Conservation (phyloP, 2,888 invertebrate genomes). For the Diplazon laetatorius region DNA sequence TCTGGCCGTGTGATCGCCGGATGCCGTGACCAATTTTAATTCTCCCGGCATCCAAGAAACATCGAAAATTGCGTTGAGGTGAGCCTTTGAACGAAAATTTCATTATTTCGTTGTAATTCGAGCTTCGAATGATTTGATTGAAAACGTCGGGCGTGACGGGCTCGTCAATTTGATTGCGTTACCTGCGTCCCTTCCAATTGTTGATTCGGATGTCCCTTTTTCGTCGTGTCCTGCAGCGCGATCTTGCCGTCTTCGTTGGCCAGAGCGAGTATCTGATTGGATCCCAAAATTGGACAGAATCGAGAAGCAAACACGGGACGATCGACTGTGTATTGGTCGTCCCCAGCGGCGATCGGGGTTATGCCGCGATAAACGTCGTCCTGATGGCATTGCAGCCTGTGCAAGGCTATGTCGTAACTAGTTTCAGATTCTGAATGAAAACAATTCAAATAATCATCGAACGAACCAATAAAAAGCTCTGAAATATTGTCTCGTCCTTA, state of each 20-base stretch:
- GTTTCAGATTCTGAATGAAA: conserved; percentile 70
- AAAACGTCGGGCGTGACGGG: no score
- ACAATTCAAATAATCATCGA: no score
- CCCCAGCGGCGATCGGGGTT: conserved; percentile 81
- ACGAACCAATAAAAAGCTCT: no score
- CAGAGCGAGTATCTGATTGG: conserved; percentile 89
- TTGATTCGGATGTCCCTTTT: conserved; percentile 64
- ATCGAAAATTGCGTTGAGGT: conserved; percentile 95
- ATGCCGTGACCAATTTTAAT: conserved; percentile 91
- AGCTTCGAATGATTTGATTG: conserved; percentile 32
- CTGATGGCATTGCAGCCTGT: conserved; percentile 86
- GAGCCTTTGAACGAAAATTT: conserved; percentile 82
- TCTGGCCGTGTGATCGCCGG: conserved; percentile 92
- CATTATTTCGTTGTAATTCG: conserved; percentile 67
- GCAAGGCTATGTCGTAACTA: conserved; percentile 87
- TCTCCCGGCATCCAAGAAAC: conserved; percentile 92
- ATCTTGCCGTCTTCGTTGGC: conserved; percentile 94
- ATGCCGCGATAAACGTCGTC: conserved; percentile 88
- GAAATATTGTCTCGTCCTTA: no score
- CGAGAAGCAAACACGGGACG: conserved; percentile 92
- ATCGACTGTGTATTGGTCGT: conserved; percentile 85
- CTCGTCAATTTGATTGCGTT: conserved; percentile 59
- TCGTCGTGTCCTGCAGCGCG: conserved; percentile 83
- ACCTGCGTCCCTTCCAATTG: conserved; percentile 84
- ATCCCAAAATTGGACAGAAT: conserved; percentile 87